These are phyloP conservation scores for Vanacampus margaritifer DNA, from an alignment of 2,113 vertebrate species.

Conservation along the genomic window DNA sequence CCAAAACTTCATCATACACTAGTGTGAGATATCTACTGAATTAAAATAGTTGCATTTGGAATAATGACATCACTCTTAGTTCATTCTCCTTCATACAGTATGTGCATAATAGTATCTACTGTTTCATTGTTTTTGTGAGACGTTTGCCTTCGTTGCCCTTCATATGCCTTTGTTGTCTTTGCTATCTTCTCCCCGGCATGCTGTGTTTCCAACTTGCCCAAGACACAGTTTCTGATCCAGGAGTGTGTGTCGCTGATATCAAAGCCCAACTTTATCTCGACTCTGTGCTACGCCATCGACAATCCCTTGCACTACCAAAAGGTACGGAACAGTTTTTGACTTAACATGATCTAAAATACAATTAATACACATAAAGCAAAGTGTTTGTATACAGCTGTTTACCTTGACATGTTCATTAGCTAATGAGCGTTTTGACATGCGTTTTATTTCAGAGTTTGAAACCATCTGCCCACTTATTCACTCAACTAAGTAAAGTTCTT, in stretches of 20 bases:
- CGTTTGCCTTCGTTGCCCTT: constrained; percentile 24
- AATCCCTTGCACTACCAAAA: constrained; percentile 99
- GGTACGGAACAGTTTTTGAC: constrained; percentile 70
- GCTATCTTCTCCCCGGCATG: constrained; percentile 5
- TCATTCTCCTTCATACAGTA: too few relatives aligned
- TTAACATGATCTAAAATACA: neutral
- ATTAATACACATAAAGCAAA: neutral
- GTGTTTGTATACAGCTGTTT: neutral
- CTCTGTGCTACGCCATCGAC: constrained; percentile 98
- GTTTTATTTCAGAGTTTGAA: constrained; percentile 90
- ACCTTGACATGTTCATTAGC: neutral
- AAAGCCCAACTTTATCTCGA: constrained; percentile 99
- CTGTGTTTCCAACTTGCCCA: constrained; percentile 50
- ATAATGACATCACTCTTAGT: neutral
- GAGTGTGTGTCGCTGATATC: constrained; percentile 98
- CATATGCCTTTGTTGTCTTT: constrained; percentile 33
- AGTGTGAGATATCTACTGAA: too few relatives aligned
- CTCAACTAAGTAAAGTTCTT: constrained; percentile 98
- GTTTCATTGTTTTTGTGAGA: neutral
- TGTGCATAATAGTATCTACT: neutral
- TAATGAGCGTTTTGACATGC: neutral
- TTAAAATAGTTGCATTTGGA: neutral
- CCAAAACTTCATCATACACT: too few relatives aligned
- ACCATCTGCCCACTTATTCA: constrained; percentile 94
- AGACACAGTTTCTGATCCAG: constrained; percentile 99